Percentiles rank a stretch among this genome's conserved stretches.
phyloP scores from a whole-genome alignment of 2,888 invertebrate genomes.

The Lasioglossum malachurum region DNA sequence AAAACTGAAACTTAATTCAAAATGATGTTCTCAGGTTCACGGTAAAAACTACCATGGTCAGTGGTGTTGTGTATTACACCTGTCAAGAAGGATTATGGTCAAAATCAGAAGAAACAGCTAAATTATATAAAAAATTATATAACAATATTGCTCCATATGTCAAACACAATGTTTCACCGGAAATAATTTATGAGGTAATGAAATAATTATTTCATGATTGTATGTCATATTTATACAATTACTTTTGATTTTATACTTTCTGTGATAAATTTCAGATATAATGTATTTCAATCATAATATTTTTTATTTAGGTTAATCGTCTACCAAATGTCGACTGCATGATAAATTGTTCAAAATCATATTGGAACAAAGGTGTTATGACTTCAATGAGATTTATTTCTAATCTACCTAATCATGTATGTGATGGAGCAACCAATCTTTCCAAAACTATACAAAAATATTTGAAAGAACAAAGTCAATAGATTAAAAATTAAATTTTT shows the following conservation, averaged over 20 bases:
- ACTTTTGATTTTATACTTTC: neutral
- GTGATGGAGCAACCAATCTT: slow-evolving; percentile 63
- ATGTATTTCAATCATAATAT: neutral
- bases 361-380: slow-evolving; percentile 79
- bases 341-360: slow-evolving; percentile 59
- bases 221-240: neutral
- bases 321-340: slow-evolving; percentile 72
- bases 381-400: slow-evolving; percentile 73
- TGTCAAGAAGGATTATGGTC: slow-evolving; percentile 83
- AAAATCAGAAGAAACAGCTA: slow-evolving; percentile 79
- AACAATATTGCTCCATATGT: slow-evolving; percentile 77
- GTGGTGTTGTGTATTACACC: slow-evolving; percentile 81
- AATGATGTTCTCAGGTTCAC: slow-evolving; percentile 77
- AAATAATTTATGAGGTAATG: slow-evolving; percentile 75
- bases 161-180: slow-evolving; percentile 75
- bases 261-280: neutral
- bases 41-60: slow-evolving; percentile 80
- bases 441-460: slow-evolving; percentile 28
- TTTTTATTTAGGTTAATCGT: slow-evolving; percentile 4
- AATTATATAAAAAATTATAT: slow-evolving; percentile 80
- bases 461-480: slow-evolving; percentile 20
- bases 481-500: neutral
- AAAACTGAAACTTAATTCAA: slow-evolving; percentile 20
- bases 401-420: slow-evolving; percentile 73
- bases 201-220: neutral